Conservation (phyloP, 2,113 vertebrate species). For the Chiloscyllium plagiosum region DNA sequence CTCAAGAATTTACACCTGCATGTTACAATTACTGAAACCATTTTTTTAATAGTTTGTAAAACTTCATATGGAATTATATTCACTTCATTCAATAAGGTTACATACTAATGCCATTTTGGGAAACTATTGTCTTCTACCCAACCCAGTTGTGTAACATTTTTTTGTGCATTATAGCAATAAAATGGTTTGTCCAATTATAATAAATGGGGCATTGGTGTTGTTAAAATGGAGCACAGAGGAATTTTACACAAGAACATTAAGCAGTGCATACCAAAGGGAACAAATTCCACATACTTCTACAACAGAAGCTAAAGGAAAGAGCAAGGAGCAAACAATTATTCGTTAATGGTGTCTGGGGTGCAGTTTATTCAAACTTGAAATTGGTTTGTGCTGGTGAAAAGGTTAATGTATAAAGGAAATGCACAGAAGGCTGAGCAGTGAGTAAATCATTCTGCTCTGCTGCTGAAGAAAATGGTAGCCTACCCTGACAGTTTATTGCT, state of each 20-base stretch:
- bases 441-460: background rate
- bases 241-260: background rate
- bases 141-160: background rate
- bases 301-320: background rate
- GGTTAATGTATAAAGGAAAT: constrained; percentile 7
- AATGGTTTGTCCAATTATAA: too few species aligned
- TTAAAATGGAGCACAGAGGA: background rate
- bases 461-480: background rate
- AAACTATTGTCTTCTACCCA: background rate
- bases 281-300: background rate
- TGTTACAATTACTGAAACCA: background rate
- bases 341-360: background rate
- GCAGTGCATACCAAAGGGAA: background rate
- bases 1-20: background rate
- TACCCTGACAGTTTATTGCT: background rate
- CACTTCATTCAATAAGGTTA: background rate
- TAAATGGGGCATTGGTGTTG: background rate
- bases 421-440: background rate
- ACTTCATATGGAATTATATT: background rate
- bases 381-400: background rate
- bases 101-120: background rate
- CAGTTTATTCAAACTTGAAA: constrained; percentile 20
- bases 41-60: background rate
- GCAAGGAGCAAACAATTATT: background rate
- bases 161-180: background rate